phyloP scores from a whole-genome alignment of 2,797 vertebrate species.

The Microctenopoma steveboyesi region DNA sequence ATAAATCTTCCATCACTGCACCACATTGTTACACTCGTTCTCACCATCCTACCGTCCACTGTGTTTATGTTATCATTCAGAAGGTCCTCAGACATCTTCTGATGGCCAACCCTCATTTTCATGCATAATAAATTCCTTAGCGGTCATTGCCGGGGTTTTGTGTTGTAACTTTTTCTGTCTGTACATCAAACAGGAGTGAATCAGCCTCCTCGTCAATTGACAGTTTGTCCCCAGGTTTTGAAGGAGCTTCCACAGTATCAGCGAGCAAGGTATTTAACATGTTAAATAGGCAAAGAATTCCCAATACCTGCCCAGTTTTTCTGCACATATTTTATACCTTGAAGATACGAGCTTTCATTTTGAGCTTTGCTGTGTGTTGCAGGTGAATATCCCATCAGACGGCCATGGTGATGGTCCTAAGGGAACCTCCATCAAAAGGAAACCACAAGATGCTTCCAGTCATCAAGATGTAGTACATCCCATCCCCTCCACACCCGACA shows the following conservation, averaged over 20 bases:
- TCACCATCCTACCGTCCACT: too few relatives aligned
- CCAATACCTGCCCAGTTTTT: background rate
- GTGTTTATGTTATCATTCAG: too few relatives aligned
- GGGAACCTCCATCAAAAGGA: slow-evolving; percentile 78
- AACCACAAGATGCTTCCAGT: slow-evolving; percentile 69
- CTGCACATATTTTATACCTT: background rate
- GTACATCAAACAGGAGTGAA: slow-evolving; percentile 56
- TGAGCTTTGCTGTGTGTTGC: slow-evolving; percentile 21
- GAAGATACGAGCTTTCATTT: background rate
- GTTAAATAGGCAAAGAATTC: background rate
- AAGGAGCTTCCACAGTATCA: slow-evolving; percentile 50
- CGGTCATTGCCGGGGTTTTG: background rate
- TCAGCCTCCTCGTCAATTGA: slow-evolving; percentile 61
- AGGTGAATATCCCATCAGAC: slow-evolving; percentile 58
- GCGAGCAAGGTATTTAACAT: slow-evolving; percentile 68
- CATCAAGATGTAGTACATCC: slow-evolving; percentile 66
- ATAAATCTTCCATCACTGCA: background rate
- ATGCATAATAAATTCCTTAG: background rate
- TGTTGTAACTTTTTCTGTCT: background rate
- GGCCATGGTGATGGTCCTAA: slow-evolving; percentile 71
- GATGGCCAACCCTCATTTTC: background rate
- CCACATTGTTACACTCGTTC: too few relatives aligned
- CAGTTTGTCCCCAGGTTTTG: slow-evolving; percentile 67
- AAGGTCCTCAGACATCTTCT: background rate
- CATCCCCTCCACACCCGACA: slow-evolving; percentile 83